These are phyloP conservation scores for Gryon sp. DNA, from an alignment of 1,140 invertebrate genomes.

Conservation along the genomic window DNA sequence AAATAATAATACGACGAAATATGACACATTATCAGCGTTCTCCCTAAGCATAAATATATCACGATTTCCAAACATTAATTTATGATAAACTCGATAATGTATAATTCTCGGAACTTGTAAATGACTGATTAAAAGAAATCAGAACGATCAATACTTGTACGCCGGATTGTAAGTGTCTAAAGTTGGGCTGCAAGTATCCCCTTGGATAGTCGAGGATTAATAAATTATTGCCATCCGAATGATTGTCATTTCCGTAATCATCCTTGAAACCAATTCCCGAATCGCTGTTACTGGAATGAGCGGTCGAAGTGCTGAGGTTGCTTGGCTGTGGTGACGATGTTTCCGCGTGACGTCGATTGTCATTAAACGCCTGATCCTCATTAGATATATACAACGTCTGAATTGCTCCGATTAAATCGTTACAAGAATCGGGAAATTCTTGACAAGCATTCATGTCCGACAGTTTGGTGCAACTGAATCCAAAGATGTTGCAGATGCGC, in stretches of 20 bases:
- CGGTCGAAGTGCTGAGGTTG: slow-evolving; percentile 88
- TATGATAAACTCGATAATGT: no score
- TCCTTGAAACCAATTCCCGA: slow-evolving; percentile 96
- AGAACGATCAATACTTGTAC: slow-evolving; percentile 29
- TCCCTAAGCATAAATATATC: no score
- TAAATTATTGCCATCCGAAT: slow-evolving; percentile 89
- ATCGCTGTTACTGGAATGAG: slow-evolving; percentile 95
- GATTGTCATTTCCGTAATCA: slow-evolving; percentile 85
- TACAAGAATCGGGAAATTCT: slow-evolving; percentile 94
- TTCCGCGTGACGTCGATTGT: slow-evolving; percentile 71
- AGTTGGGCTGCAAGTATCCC: slow-evolving; percentile 44
- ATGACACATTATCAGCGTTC: no score
- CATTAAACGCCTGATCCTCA: slow-evolving; percentile 69
- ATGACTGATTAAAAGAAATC: no score
- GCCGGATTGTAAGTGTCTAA: slow-evolving; percentile 11
- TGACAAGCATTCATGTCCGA: slow-evolving; percentile 83
- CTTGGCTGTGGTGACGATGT: slow-evolving; percentile 91
- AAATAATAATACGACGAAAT: no score
- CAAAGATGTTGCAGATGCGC: slow-evolving; percentile 74
- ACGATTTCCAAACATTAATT: no score
- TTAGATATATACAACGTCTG: slow-evolving; percentile 79
- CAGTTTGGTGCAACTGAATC: slow-evolving; percentile 76
- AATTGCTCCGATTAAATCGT: slow-evolving; percentile 88
- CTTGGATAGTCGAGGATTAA: slow-evolving; percentile 84
- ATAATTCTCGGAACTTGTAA: no score